Evolutionary conservation across 30 jellyfish, hydroid and myxozoan species (phyloP), one percentile per base, ranked within the genome.

Genomic region (Pseudorhiza aurosa): DNA sequence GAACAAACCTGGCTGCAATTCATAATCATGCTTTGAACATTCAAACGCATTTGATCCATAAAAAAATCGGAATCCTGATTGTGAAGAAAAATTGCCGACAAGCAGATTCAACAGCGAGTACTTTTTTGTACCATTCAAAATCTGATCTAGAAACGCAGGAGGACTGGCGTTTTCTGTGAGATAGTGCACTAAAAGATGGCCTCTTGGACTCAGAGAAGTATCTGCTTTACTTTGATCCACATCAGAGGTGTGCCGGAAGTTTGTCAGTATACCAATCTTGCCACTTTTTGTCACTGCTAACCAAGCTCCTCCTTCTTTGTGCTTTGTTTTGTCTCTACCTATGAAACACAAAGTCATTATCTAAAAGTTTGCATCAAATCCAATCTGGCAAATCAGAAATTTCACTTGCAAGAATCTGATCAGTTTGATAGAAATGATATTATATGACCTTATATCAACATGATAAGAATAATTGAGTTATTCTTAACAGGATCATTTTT

Each of bases 271-370:
- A 12, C 96, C 94, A 43, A 91, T 25, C 21, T 72, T 53, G 35
- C 98, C 98, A 46, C 12, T 2, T 30, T 45, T 79, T 26, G 88
- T 56, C 55, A 85, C 60, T 14, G 88, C 98, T n/a, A 91, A 73
- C 98, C 98, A 91, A 14, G 96, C 39, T 10, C 98, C 98, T 32
- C 98, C 98, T 47, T 70, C 96, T 45, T 33, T 49, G 36, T 85
- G 82, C 39, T 46, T 64, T 11, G 98, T 91, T 50, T 67, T 19
- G 57, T 91, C 98, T 70, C 77, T 75, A 9, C 98, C 98, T 89
- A 64, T 5, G 12, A 39, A 39, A 5, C 12, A 12, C 50, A 39
- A 5, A 39, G 50, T 39, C n/a, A n/a, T n/a, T n/a, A n/a, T n/a
- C n/a, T n/a, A n/a, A n/a, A n/a, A n/a, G n/a, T n/a, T n/a, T n/a